Evolutionary conservation across 2,797 vertebrate species (phyloP), one percentile per base, ranked within the genome.

Genomic region (Limosa lapponica): DNA sequence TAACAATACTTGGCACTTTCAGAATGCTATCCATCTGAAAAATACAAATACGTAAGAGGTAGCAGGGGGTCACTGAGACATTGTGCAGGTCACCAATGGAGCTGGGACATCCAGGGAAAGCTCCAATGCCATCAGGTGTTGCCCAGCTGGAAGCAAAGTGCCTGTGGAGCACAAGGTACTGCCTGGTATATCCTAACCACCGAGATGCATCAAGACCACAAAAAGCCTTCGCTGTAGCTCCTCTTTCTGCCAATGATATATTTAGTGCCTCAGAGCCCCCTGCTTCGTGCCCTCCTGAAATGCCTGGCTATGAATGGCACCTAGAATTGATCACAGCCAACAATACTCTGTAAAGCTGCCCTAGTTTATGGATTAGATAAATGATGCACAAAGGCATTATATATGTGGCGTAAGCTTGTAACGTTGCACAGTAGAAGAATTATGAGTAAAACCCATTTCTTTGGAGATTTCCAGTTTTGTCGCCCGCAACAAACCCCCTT

Each of bases 401-500:
- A 41, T 34, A 62, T 62, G 41, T 58, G 55, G 37, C 55, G 49
- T 88, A 90, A 93, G 82, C 92, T 81, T 8, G 3, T 83, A 87
- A 74, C 84, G 81, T 52, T 83, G 79, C 79, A 87, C 74, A 91
- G 84, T 2, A 80, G 77, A 72, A 93, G 65, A 86, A 83, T 83
- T 90, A 91, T 30, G 43, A 96, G 94, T 75, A 96, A 97, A 96
- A 41, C 48, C 54, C 36, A 78, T 90, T 92, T 93, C 79, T 88
- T 24, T 71, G 80, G 93, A 95, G 82, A 90, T 83, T 93, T 87
- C 72, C 72, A 70, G 69, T 93, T 97, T 92, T 81, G 51, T 93
- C 25, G 7, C 72, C 58, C 62, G 81, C 82, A 81, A 89, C 79
- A 95, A 92, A 96, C 82, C 70, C 77, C 54, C 34, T 87, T 90